Evolutionary conservation across 2,888 invertebrate genomes (phyloP), one percentile per base, ranked within the genome.

Genomic region (Diabrotica balteata): DNA sequence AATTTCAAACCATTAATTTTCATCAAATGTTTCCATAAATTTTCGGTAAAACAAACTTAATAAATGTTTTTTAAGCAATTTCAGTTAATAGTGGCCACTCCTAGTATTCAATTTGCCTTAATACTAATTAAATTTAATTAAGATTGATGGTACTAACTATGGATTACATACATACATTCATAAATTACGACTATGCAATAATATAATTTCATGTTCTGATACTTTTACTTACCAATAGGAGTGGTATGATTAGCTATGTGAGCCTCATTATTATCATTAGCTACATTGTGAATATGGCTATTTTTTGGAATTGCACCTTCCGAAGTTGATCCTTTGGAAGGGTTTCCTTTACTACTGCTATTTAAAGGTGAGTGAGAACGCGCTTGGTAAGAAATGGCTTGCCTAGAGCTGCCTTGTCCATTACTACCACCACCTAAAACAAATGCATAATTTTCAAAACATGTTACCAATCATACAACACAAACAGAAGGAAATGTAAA

Each of bases 141-240:
- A 47, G 10, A 6, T 47, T 47, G 10, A 4, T 47, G 10, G 9
- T 47, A 47, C 47, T 9, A 46, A 46, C 9, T 10, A 47, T 47
- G 9, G 4, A 47, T 10, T 47, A 9, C 10, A 47, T 3, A 47
- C 10, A 6, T 9, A 47, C 8, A 6, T 9, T 47, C 8, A 4
- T 10, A 47, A 10, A 32, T 32, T 32, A 32, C 32, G 32, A 32
- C 32, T 32, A 32, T 32, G 32, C 32, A 32, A 32, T 17, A 17
- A 17, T 32, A 32, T 32, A 4, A 32, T 32, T 2, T 32, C 32
- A 32, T 32, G 32, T 32, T 32, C 32, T 32, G 32, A 51, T 55
- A 65, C 76, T n/a, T n/a, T n/a, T n/a, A n/a, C n/a, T 76, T 72
- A 80, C 79, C 77, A 66, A 78, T 70, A 59, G 77, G 73, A 60